Evolutionary conservation across 2,797 vertebrate genomes (phyloP).

Genomic region (Spea hammondii): DNA sequence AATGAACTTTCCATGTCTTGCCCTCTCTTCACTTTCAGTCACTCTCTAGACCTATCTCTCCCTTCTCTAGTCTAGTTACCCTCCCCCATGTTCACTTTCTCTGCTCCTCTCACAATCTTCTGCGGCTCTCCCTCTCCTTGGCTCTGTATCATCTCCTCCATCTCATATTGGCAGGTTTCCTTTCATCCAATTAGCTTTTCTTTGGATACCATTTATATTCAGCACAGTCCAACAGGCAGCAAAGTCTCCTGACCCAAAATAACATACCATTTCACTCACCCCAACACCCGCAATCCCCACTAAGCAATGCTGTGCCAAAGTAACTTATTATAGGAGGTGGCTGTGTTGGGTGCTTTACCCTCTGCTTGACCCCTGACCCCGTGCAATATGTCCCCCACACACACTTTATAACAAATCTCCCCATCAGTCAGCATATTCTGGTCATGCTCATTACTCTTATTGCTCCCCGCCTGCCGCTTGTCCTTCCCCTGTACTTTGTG

Average conservation of each 20-base stretch:
- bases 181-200: slow-evolving; percentile 25
- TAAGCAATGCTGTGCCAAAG: too few relatives aligned
- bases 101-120: not conserved
- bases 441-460: slow-evolving; percentile 48
- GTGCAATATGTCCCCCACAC: too few relatives aligned
- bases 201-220: slow-evolving; percentile 6
- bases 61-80: not conserved
- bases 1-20: not conserved
- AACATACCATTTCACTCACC: not conserved
- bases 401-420: not conserved
- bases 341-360: too few relatives aligned
- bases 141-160: slow-evolving; percentile 17
- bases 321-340: too few relatives aligned
- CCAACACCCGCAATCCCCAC: too few relatives aligned
- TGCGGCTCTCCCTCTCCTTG: not conserved
- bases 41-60: not conserved
- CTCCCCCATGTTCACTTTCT: slow-evolving; percentile 2
- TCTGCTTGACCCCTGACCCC: too few relatives aligned
- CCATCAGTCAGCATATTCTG: slow-evolving; percentile 19
- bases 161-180: slow-evolving; percentile 35
- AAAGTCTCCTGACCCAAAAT: not conserved
- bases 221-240: not conserved
- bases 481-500: slow-evolving; percentile 35
- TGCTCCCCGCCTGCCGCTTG: slow-evolving; percentile 12
- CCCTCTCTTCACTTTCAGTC: not conserved